Evolutionary conservation across 2,113 vertebrate species (phyloP).

Genomic region (Galbula dea): DNA sequence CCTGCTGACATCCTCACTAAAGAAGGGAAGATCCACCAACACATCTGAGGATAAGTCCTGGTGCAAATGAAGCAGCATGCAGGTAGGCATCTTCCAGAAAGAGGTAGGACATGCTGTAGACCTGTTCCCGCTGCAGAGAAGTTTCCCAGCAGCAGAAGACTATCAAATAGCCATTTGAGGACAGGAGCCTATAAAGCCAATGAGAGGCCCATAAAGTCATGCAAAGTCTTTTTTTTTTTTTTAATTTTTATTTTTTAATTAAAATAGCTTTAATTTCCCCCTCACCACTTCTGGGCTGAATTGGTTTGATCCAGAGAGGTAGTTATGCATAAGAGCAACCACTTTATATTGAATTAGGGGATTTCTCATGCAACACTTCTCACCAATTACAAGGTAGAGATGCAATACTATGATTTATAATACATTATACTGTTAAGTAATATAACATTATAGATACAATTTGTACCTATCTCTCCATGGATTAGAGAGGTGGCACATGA

Average conservation of each 20-base stretch:
- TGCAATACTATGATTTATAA: slow-evolving; percentile 81
- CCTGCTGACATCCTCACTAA: background rate
- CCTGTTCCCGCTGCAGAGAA: background rate
- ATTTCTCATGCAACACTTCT: slow-evolving; percentile 77
- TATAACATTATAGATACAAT: slow-evolving; percentile 84
- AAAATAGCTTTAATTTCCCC: slow-evolving; percentile 69
- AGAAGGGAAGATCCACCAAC: background rate
- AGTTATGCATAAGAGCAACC: slow-evolving; percentile 74
- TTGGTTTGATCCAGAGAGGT: slow-evolving; percentile 72
- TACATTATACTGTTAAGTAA: slow-evolving; percentile 83
- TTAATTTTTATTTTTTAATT: slow-evolving; percentile 29
- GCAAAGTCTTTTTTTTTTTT: slow-evolving; percentile 58
- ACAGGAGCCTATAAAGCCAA: slow-evolving; percentile 18
- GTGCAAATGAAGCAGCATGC: fast-evolving
- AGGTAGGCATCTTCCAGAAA: background rate
- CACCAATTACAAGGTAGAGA: slow-evolving; percentile 80
- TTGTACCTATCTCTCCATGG: slow-evolving; percentile 78
- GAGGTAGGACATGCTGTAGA: background rate
- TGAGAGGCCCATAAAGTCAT: slow-evolving; percentile 30
- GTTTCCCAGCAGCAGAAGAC: background rate
- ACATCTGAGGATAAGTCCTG: background rate
- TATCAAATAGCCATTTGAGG: slow-evolving; percentile 11
- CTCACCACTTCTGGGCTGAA: slow-evolving; percentile 63
- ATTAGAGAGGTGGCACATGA: slow-evolving; percentile 80
- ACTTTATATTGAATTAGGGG: slow-evolving; percentile 76